These are phyloP conservation scores for Ichneumon xanthorius DNA, from an alignment of 2,888 invertebrate genomes.

Conservation along the genomic window DNA sequence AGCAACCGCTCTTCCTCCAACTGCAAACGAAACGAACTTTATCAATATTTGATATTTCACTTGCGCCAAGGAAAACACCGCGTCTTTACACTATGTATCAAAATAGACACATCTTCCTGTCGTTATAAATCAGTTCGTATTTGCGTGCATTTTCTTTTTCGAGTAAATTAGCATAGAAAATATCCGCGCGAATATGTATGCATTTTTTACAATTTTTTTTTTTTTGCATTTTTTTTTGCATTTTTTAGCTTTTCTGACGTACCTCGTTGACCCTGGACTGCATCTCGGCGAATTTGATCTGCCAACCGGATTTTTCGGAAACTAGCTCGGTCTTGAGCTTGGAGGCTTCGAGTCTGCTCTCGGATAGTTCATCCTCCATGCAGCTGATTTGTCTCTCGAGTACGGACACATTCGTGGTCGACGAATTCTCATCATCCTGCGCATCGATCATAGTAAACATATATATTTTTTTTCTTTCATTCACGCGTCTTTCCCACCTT, in stretches of 20 bases:
- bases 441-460: not conserved
- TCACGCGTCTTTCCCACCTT: conserved; percentile 5
- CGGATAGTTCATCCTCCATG: conserved; percentile 95
- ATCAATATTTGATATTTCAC: conserved; percentile 36
- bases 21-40: conserved; percentile 81
- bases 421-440: conserved; percentile 84
- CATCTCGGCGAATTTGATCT: conserved; percentile 95
- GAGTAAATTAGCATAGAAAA: no score
- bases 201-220: no score
- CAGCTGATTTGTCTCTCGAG: conserved; percentile 94
- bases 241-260: conserved; percentile 53
- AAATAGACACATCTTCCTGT: no score
- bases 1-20: conserved; percentile 95
- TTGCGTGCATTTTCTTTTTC: no score
- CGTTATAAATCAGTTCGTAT: no score
- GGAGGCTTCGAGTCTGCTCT: conserved; percentile 92
- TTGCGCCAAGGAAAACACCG: not conserved
- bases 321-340: conserved; percentile 95
- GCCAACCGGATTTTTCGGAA: conserved; percentile 94
- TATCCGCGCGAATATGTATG: no score
- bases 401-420: conserved; percentile 87
- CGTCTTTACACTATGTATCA: not conserved
- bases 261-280: conserved; percentile 95
- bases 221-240: no score
- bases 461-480: not conserved